Base-by-base conservation (phyloP, 2,113 vertebrate species). In the Mixornis gularis region DNA sequence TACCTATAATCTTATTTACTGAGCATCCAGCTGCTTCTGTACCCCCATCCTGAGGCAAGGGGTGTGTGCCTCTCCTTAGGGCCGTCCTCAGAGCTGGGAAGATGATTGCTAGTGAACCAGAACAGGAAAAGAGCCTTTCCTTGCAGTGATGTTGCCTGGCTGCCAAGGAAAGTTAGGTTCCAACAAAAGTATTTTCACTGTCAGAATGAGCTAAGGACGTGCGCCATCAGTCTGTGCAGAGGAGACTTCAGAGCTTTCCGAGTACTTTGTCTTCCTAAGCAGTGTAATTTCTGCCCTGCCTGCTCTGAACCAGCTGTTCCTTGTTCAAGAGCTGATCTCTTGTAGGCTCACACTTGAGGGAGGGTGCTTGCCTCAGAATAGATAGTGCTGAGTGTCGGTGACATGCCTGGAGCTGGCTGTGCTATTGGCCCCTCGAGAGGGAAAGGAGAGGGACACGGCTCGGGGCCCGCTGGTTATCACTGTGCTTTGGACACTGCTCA, bases 361-460 rank as follows among this genome's bases (percentile, higher is more conserved):
- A 86, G 83, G 49, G 62, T 12, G 48, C 83, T 65, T 58, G 62
- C 79, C 91, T 89, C 19, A 9, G 77, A 92, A 85, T 59, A 96
- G 94, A 82, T 79, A 87, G 78, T 0, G 60, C 38, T 93, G 94
- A 96, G 91, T 95, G 94, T 73, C 3, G 22, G 4, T 93, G 95
- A 94, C 48, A 12, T 53, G 80, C 27, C 73, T 55, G 92, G 89
- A 25, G 89, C 80, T 93, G 74, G 22, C 87, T 53, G 66, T 18
- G 92, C 87, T 62, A n/a, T 73, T 29, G 78, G 46, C 55, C 24
- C 58, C 55, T 93, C 3, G 1, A 53, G 74, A 68, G 76, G 19
- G 18, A 38, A 22, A 70, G 79, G 5, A 83, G 69, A 38, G 41
- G 51, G 71, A 21, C 16, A 8, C 0, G 1, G 34, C 26, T 66